Conservation (phyloP, 1,140 invertebrate genomes). For the Brachionus paranguensis region DNA sequence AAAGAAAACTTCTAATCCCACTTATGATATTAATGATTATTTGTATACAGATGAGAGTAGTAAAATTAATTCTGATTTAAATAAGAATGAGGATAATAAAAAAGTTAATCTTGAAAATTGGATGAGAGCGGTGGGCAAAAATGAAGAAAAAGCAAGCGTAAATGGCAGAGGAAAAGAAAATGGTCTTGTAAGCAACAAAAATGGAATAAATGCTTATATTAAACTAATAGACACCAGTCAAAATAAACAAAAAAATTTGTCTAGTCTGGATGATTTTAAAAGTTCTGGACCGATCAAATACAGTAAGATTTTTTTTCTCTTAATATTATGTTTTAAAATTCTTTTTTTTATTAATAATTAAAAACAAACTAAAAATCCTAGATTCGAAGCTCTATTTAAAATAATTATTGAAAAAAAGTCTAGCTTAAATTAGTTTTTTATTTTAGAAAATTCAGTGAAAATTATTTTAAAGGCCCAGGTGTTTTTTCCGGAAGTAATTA, state of each 20-base stretch:
- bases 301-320: not conserved
- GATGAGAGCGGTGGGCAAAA: not conserved
- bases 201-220: conserved; percentile 13
- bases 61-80: not conserved
- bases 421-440: no score
- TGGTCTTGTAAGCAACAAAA: not conserved
- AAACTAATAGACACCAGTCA: not conserved
- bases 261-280: not conserved
- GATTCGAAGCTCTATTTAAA: no score
- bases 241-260: not conserved
- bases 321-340: no score
- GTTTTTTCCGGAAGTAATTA: no score
- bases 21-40: conserved; percentile 16
- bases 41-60: not conserved
- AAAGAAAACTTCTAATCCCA: not conserved
- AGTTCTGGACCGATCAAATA: not conserved
- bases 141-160: not conserved
- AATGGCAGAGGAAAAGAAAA: not conserved
- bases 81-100: not conserved
- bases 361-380: no score
- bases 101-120: not conserved
- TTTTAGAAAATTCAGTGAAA: no score
- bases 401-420: no score
- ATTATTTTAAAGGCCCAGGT: no score
- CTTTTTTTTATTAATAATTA: no score